Evolutionary conservation across 2,888 invertebrate species (phyloP), one percentile per base, ranked within the genome.

Genomic region (Orgyia antiqua): DNA sequence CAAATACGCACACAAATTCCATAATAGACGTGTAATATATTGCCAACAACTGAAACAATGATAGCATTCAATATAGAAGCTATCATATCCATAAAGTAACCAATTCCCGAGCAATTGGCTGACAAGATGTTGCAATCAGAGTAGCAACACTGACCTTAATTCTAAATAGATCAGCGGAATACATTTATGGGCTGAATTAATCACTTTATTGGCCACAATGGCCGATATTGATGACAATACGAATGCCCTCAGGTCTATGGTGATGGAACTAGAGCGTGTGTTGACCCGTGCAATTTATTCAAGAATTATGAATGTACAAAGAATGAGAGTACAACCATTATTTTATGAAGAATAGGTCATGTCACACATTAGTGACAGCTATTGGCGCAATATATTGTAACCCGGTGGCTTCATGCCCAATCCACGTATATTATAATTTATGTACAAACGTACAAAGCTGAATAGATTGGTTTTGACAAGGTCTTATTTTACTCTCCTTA

Each of bases 161-260:
- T 80, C 61, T 51, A 58, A 78, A 75, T 74, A 71, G 76, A 74
- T 77, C 69, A 66, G 65, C 61, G 63, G 68, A 63, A 69, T 67
- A 72, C 67, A 74, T 68, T 66, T 70, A 71, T 68, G 65, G 61
- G 59, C 65, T 63, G 64, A 77, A 77, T 78, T 80, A 80, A 80
- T 79, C 77, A 80, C 74, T 79, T 71, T 72, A 80, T 78, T 76
- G 73, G 67, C 66, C 67, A 66, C 76, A 73, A 75, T 70, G 67
- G 63, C 57, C 58, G 56, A 48, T 47, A 50, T 53, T 48, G 51
- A 62, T 57, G 64, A 68, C 66, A 65, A 69, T 66, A 55, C 44
- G 60, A 66, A n/a, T 20, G 7, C 20, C 1, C 9, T 9, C 9
- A n/a, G 2, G 9, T 20, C 9, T 20, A 20, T 20, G 8, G 9